Base-by-base conservation (phyloP, 2,113 vertebrate species). In the Aptenodytes forsteri region DNA sequence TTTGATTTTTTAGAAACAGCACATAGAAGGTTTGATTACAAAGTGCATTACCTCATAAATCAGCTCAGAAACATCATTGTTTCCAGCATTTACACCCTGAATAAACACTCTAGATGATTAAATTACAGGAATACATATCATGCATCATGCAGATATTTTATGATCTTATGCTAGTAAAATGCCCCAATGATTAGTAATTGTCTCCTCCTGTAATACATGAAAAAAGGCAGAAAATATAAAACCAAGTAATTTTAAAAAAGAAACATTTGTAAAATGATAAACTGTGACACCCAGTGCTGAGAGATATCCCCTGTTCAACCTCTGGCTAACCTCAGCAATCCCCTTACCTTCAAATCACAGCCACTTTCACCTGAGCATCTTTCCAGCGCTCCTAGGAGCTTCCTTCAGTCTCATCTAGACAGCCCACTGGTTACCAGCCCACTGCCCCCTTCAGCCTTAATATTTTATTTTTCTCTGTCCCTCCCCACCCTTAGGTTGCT, bases 21-120 rank as follows among this genome's bases (percentile, higher is more conserved):
- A 92, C 40, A 69, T 22, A 89, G 61, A 76, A 83, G 34, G 29
- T 64, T 78, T 61, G 65, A 67, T 89, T 94, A 56, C 52, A 65
- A 89, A 91, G 69, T 52, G 38, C 67, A 70, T 11, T 86, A 87
- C 17, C 44, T 79, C 76, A 75, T 93, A 93, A 81, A 89, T 84
- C 77, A 91, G 47, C 77, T 90, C 69, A 61, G 59, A 96, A 96
- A 47, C 21, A 12, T 50, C 69, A 83, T 40, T 80, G 62, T 94
- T 96, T 85, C 55, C 69, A 78, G 49, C 52, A 79, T 83, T 85
- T 89, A 55, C 29, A 61, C 19, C 21, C 47, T 5, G 3, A 91
- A 95, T 64, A 91, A 82, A 91, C 62, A 82, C 84, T 90, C 40
- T 44, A 79, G 52, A 80, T 90, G 55, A 96, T 83, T 91, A 79